Percentiles rank a stretch among this genome's conserved stretches.
These are phyloP conservation scores for Mormyrus proboscirostris DNA, from an alignment of 2,797 vertebrate genomes.

Conservation along the genomic window DNA sequence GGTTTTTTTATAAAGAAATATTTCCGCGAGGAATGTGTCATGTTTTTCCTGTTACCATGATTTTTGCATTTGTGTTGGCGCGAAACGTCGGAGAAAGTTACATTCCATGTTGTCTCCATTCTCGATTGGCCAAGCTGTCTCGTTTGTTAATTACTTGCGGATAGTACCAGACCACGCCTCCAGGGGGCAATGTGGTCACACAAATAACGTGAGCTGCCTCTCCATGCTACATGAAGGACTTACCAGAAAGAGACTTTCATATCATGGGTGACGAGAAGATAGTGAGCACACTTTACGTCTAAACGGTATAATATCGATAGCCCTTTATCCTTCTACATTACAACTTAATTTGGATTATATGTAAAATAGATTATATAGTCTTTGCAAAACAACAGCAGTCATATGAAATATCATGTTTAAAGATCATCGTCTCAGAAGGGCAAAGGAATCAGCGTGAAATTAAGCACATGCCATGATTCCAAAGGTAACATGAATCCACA, in stretches of 20 bases:
- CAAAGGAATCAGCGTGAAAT: not conserved
- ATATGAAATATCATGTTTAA: not conserved
- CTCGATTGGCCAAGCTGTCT: not conserved
- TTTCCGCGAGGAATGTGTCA: slow-evolving; percentile 9
- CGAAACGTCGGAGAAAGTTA: not conserved
- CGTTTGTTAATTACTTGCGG: not conserved
- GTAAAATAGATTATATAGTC: not conserved
- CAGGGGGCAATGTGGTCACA: slow-evolving; percentile 11
- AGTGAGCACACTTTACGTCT: not conserved
- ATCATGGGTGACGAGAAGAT: not conserved
- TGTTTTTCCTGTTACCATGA: not conserved
- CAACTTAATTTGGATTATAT: not conserved
- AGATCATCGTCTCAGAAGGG: not conserved
- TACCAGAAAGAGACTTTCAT: not conserved
- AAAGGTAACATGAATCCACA: not conserved
- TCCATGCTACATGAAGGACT: not conserved
- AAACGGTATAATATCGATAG: not conserved
- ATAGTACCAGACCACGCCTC: not conserved
- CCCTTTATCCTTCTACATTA: not conserved
- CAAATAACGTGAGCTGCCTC: not conserved
- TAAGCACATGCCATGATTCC: not conserved
- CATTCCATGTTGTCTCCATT: not conserved
- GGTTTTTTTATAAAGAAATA: slow-evolving; percentile 24
- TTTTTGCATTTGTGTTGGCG: not conserved
- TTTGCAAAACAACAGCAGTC: not conserved